Evolutionary conservation across 2,797 vertebrate genomes (phyloP).

Genomic region (Kryptolebias ocellatus): DNA sequence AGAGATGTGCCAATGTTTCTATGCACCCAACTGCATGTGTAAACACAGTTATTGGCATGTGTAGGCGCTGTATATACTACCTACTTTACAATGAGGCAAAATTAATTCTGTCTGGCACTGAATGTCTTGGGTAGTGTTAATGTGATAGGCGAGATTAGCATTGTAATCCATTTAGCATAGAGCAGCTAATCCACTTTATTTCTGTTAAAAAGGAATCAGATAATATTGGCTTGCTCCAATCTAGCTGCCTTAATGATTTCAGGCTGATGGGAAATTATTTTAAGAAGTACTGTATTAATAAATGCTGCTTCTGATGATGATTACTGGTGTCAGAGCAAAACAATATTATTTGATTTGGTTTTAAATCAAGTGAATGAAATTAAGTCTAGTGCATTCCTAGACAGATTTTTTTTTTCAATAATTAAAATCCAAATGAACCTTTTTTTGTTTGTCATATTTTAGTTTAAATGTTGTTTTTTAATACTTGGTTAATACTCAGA

Average conservation of each 20-base stretch:
- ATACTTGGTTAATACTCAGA: too few species aligned
- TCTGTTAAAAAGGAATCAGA: conserved; percentile 81
- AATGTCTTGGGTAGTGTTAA: conserved; percentile 77
- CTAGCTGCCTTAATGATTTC: conserved; percentile 73
- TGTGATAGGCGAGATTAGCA: conserved; percentile 85
- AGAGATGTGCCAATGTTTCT: conserved; percentile 39
- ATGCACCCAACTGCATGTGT: conserved; percentile 16
- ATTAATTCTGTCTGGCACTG: conserved; percentile 67
- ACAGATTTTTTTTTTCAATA: conserved; percentile 6
- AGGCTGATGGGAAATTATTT: conserved; percentile 63
- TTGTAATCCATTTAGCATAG: conserved; percentile 87
- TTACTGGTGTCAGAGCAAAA: conserved; percentile 42
- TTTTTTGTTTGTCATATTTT: too few species aligned
- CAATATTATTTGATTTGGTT: conserved; percentile 21
- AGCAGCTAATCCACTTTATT: conserved; percentile 85
- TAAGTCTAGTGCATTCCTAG: background rate
- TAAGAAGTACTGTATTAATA: conserved; percentile 57
- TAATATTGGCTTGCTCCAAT: conserved; percentile 69
- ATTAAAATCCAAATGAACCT: background rate
- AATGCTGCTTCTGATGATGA: conserved; percentile 54
- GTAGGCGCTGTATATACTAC: conserved; percentile 34
- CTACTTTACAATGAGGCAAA: conserved; percentile 46
- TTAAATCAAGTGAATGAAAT: conserved; percentile 16
- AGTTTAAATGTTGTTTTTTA: too few species aligned
- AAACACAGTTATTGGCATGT: conserved; percentile 27